Evolutionary conservation across 2,888 invertebrate genomes (phyloP).

Genomic region (Halictus quadricinctus): DNA sequence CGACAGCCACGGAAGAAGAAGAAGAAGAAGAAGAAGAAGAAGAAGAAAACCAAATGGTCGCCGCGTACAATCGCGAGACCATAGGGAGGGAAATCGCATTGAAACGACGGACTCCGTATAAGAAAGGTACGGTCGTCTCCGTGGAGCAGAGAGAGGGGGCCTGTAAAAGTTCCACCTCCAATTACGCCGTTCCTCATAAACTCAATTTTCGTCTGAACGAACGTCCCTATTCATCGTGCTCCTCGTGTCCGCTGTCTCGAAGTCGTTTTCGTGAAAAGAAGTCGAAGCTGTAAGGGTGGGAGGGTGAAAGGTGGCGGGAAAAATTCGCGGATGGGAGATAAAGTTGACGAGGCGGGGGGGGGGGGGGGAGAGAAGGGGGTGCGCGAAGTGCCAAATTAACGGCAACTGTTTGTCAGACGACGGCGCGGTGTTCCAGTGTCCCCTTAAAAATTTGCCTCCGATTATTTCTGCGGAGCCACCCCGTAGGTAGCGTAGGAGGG

Average conservation of each 20-base stretch:
- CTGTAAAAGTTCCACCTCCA: not conserved
- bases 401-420: slow-evolving; percentile 6
- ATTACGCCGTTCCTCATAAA: not conserved
- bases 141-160: not conserved
- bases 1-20: not conserved
- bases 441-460: slow-evolving; percentile 18
- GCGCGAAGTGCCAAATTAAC: slow-evolving; percentile 37
- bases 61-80: not conserved
- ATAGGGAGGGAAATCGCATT: not conserved
- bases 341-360: no score
- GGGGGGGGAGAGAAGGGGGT: not conserved
- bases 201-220: not conserved
- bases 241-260: not conserved
- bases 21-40: not conserved
- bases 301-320: not conserved
- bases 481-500: slow-evolving; percentile 25
- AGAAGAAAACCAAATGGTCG: not conserved
- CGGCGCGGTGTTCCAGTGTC: not conserved
- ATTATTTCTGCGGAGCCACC: slow-evolving; percentile 44
- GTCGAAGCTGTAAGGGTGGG: not conserved
- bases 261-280: not conserved
- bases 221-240: not conserved
- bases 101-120: not conserved
- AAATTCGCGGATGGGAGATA: not conserved
- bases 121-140: not conserved